Conservation (phyloP, 2,888 invertebrate genomes). For the Lasius platythorax region DNA sequence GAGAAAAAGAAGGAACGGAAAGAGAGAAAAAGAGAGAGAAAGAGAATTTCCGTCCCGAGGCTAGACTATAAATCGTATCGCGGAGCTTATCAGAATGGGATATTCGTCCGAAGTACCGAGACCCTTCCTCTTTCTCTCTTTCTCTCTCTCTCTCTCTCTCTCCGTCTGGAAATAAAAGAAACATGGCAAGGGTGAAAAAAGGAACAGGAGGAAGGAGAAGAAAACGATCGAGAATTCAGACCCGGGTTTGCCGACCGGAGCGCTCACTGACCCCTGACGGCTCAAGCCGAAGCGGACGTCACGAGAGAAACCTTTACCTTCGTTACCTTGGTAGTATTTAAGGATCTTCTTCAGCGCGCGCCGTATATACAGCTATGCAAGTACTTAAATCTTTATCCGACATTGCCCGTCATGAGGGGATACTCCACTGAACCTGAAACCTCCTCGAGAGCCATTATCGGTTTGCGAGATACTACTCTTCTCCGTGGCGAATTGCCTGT, state of each 20-base stretch:
- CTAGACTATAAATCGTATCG: conserved; percentile 81
- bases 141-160: too few species aligned
- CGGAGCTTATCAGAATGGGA: conserved; percentile 79
- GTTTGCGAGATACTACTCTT: conserved; percentile 65
- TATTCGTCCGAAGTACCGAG: conserved; percentile 74
- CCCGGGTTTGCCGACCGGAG: conserved; percentile 77
- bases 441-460: conserved; percentile 74
- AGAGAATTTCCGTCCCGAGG: conserved; percentile 76
- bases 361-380: conserved; percentile 72
- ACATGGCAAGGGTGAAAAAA: conserved; percentile 52
- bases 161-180: conserved; percentile 33
- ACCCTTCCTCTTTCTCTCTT: not conserved
- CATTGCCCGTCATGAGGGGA: conserved; percentile 72
- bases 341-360: conserved; percentile 76
- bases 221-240: conserved; percentile 76
- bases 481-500: conserved; percentile 69
- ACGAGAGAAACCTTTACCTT: conserved; percentile 80
- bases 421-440: conserved; percentile 77
- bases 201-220: conserved; percentile 47
- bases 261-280: conserved; percentile 80
- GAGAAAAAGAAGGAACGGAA: conserved; percentile 9
- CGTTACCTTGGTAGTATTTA: conserved; percentile 78
- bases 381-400: conserved; percentile 78
- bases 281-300: conserved; percentile 75
- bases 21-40: conserved; percentile 14